Percentiles rank a stretch among this genome's conserved stretches.
These are phyloP conservation scores for pig (Sus scrofa) DNA, from an alignment of 2,113 vertebrate species.

Conservation along the genomic window DNA sequence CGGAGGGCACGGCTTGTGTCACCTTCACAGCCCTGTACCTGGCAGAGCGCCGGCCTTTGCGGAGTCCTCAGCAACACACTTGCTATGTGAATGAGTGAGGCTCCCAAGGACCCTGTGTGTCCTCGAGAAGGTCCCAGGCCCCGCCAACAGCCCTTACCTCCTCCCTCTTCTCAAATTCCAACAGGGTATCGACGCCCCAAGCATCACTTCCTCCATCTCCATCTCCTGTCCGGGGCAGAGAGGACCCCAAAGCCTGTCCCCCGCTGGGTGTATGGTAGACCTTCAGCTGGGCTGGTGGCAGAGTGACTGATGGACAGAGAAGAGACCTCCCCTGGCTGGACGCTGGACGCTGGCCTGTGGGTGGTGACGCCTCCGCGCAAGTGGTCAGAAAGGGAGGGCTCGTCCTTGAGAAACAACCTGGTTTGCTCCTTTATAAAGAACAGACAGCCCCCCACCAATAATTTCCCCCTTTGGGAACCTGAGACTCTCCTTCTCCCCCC, in stretches of 20 bases:
- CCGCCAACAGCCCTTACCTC: neutral
- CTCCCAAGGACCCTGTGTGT: neutral
- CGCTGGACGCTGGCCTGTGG: neutral
- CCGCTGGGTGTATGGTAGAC: neutral
- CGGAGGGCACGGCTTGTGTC: rapidly evolving
- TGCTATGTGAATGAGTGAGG: too few species aligned
- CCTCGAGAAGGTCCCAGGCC: neutral
- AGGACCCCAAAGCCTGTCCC: too few species aligned
- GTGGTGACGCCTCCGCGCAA: rapidly evolving
- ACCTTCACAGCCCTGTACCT: too few species aligned
- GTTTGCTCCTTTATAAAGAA: neutral
- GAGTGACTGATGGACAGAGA: neutral
- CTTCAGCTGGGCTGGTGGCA: too few species aligned
- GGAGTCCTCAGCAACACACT: rapidly evolving
- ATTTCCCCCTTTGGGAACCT: neutral
- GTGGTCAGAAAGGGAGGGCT: neutral
- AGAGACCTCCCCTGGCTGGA: neutral
- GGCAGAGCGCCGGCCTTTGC: neutral
- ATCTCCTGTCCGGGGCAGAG: rapidly evolving
- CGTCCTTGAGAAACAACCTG: neutral
- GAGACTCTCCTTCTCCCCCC: neutral
- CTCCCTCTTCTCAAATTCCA: too few species aligned
- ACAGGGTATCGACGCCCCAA: too few species aligned
- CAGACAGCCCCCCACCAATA: neutral
- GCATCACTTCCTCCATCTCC: neutral